Evolutionary conservation across 2,113 vertebrate species (phyloP).

Genomic region (Pseudorhombus dupliciocellatus): DNA sequence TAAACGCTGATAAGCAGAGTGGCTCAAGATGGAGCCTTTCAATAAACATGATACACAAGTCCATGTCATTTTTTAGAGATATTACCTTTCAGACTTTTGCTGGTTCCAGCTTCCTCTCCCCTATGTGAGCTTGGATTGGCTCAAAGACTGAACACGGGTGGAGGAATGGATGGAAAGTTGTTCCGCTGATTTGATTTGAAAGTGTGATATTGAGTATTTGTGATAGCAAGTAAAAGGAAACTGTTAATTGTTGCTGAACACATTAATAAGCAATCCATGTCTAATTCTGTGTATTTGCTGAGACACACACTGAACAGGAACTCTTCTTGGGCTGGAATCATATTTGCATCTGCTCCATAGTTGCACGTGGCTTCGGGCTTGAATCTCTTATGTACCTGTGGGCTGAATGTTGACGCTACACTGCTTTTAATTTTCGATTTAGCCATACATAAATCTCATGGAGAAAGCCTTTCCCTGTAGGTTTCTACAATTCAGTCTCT

Average conservation of each 20-base stretch:
- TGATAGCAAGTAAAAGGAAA: too few species aligned
- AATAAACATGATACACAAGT: too few species aligned
- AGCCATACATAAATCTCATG: background rate
- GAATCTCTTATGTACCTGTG: slow-evolving; percentile 3
- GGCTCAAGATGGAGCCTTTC: too few species aligned
- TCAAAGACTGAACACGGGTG: too few species aligned
- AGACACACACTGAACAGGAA: background rate
- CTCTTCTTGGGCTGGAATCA: background rate
- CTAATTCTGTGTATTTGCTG: slow-evolving; percentile 7
- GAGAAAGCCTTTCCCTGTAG: too few species aligned
- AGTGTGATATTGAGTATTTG: background rate
- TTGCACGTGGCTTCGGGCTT: background rate
- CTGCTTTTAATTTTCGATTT: slow-evolving; percentile 11
- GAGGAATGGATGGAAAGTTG: too few species aligned
- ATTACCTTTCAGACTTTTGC: background rate
- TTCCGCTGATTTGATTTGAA: background rate
- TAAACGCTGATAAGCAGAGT: background rate
- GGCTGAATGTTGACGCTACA: slow-evolving; percentile 15
- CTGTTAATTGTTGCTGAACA: background rate
- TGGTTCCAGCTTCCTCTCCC: too few species aligned
- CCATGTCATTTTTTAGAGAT: too few species aligned
- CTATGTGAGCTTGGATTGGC: too few species aligned
- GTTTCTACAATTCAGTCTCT: background rate
- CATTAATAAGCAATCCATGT: background rate
- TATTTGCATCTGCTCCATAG: background rate